Evolutionary conservation across 2,113 vertebrate genomes (phyloP), one percentile per base, ranked within the genome.

Genomic region (Myrmecophaga tridactyla): DNA sequence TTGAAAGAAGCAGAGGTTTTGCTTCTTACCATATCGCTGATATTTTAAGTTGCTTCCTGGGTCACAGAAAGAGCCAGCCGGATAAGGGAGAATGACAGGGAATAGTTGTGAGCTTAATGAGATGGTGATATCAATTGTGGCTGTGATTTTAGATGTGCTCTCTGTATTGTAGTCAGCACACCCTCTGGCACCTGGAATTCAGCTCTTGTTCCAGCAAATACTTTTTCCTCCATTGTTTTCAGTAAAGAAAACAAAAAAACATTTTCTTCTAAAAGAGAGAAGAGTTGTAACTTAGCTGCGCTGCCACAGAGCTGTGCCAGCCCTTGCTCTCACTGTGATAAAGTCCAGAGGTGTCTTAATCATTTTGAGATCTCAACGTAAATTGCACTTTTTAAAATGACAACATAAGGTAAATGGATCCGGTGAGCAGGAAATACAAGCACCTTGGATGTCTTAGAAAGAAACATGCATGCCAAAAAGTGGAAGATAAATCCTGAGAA

Each of bases 51-150:
- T 56, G 41, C 80, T 93, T 89, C 69, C 92, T 75, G 31, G 43
- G 76, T 96, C 80, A 84, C 9, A n/a, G 72, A 21, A 43, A 60
- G 81, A 88, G 60, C 94, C 96, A 96, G 90, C 90, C 95, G 95
- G 88, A 84, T 96, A 43, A 41, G 58, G 7, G n/a, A 96, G 81
- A 96, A 95, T 76, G 90, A 87, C 81, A 93, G 70, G 88, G 92
- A 94, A 88, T 97, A 83, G 89, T 8, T 72, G 51, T 56, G 89
- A n/a, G 41, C 76, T 75, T 80, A 80, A 92, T 94, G 87, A 94
- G 96, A 96, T 94, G 83, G 39, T 76, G 46, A 36, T 94, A 41
- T 60, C 83, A 63, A 85, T 92, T 84, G 90, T 84, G 41, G 36
- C 51, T 39, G 70, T 43, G 41, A 48, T 93, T 92, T 80, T 92